Base-by-base conservation (phyloP, 1,140 invertebrate species). In the Aplysia californica region DNA sequence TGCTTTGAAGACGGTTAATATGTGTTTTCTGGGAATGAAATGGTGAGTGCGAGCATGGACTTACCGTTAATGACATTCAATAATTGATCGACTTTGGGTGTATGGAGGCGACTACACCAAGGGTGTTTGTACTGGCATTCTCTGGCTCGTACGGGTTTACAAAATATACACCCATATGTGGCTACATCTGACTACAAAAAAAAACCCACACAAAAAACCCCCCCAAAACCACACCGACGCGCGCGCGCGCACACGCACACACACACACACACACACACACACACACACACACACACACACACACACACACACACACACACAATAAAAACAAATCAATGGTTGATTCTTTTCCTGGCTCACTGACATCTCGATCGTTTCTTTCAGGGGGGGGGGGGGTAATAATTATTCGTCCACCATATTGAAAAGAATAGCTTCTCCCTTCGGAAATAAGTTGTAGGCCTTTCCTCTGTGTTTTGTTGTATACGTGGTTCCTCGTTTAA, bases 181-280 rank as follows among this genome's bases (percentile, higher is more conserved):
- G n/a, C n/a, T n/a, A n/a, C n/a, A n/a, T n/a, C n/a, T n/a, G n/a
- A n/a, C 44, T n/a, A 50, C n/a, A 50, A 15, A 50, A 50, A 50
- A 10, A n/a, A 50, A 50, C 41, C 44, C 39, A 55, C 44, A 55
- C 41, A 35, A 15, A 26, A 26, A 56, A 23, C 10, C 23, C 56
- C 69, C 5, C 23, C n/a, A n/a, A n/a, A 72, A 18, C 18, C 23
- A 59, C 55, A 21, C 44, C 33, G 29, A 41, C 38, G 35, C 61
- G 26, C 33, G 35, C 61, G 41, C 41, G 44, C 64, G 21, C 41
- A 41, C 65, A 76, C 65, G 69, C 65, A 76, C 65, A 76, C 74
- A 69, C 65, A 76, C 65, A 76, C 74, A 76, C 65, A 76, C 75
- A 76, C 65, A 69, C 66, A 76, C 65, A 69, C 65, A 76, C 65